These are phyloP conservation scores for Procambarus virginalis DNA, from an alignment of 1,140 invertebrate species.

Conservation along the genomic window DNA sequence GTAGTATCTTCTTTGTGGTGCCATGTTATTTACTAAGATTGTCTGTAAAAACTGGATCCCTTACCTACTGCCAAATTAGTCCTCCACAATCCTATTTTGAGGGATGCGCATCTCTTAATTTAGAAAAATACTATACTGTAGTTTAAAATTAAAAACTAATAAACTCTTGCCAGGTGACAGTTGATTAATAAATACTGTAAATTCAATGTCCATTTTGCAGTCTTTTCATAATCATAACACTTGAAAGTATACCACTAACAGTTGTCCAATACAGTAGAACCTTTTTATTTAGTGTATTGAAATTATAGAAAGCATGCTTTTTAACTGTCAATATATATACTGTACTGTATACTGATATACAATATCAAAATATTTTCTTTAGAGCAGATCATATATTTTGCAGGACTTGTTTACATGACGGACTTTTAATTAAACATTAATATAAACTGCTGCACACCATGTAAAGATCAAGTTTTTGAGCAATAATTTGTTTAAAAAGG, in stretches of 20 bases:
- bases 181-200: not conserved
- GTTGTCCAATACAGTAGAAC: not conserved
- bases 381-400: not conserved
- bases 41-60: not conserved
- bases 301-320: conserved; percentile 10
- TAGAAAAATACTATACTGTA: not conserved
- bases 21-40: not conserved
- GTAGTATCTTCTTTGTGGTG: not conserved
- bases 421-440: not conserved
- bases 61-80: not conserved
- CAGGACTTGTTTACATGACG: not conserved
- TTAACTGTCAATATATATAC: not conserved
- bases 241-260: not conserved
- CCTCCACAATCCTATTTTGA: not conserved
- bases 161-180: not conserved
- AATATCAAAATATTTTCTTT: not conserved
- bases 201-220: not conserved
- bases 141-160: not conserved
- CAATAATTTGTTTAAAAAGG: not conserved
- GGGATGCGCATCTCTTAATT: not conserved
- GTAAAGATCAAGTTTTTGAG: not conserved
- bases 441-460: not conserved
- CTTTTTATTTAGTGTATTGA: not conserved
- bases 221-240: not conserved
- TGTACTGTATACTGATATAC: not conserved